These are phyloP conservation scores for Erythrolamprus reginae DNA, from an alignment of 2,113 vertebrate species.

Conservation along the genomic window DNA sequence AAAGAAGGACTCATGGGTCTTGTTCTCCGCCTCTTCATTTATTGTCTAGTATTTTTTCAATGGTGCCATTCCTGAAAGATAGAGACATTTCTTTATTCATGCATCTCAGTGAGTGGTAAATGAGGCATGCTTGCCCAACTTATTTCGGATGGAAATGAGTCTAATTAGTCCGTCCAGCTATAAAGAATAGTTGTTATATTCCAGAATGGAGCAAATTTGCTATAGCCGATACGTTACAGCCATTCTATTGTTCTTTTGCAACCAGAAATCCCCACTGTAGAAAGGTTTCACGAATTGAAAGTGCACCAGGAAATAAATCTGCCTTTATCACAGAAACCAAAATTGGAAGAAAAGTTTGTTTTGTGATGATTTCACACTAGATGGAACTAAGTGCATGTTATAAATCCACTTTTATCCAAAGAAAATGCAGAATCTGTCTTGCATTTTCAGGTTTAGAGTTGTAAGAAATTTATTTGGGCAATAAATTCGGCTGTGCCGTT, in stretches of 20 bases:
- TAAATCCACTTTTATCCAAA: background rate
- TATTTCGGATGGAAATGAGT: constrained; percentile 69
- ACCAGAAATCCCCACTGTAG: background rate
- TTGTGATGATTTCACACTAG: background rate
- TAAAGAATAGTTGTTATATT: constrained; percentile 38
- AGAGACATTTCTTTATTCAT: constrained; percentile 69
- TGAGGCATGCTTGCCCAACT: constrained; percentile 64
- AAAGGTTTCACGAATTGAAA: constrained; percentile 31
- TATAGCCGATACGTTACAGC: constrained; percentile 21
- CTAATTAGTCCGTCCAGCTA: constrained; percentile 62
- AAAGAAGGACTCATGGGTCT: background rate
- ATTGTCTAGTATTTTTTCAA: constrained; percentile 25
- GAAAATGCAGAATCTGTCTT: background rate
- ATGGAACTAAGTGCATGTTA: background rate
- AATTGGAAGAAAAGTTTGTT: background rate
- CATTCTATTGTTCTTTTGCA: background rate
- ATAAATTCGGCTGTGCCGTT: background rate
- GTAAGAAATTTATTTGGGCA: background rate
- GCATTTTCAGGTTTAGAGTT: background rate
- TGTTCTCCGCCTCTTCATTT: background rate
- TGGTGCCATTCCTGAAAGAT: constrained; percentile 38
- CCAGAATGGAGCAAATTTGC: constrained; percentile 34
- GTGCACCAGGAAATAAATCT: constrained; percentile 6
- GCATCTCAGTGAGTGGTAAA: constrained; percentile 68
- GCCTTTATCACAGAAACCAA: constrained; percentile 3